Percentiles rank a stretch among this genome's conserved stretches.
phyloP scores from a whole-genome alignment of 2,113 vertebrate species.

The Numida meleagris region DNA sequence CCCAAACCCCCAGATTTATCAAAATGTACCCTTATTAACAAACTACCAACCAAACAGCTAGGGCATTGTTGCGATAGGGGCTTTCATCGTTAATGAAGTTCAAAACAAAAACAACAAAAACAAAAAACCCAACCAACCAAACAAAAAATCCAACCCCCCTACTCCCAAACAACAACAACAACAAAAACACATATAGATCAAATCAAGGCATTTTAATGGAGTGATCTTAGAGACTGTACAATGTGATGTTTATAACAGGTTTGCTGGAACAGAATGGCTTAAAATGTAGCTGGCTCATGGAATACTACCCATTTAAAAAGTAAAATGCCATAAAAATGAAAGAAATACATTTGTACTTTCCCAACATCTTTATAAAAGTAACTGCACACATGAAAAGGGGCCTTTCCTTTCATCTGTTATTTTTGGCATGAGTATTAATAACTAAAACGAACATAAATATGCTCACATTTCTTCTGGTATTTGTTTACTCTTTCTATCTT shows the following conservation, averaged over 20 bases:
- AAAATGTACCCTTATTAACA: neutral
- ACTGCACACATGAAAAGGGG: neutral
- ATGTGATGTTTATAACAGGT: neutral
- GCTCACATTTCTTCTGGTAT: neutral
- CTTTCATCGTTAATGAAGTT: neutral
- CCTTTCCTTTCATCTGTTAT: neutral
- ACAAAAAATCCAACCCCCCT: no score
- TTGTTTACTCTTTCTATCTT: neutral
- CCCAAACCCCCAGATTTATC: neutral
- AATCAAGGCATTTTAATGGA: slow-evolving; percentile 19
- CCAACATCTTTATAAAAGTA: neutral
- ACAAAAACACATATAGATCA: neutral
- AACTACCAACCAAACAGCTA: neutral
- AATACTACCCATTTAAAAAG: neutral
- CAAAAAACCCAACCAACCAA: no score
- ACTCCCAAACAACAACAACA: neutral
- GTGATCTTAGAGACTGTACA: neutral
- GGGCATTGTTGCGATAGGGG: neutral
- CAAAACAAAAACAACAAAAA: neutral
- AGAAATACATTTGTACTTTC: neutral
- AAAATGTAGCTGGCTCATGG: neutral
- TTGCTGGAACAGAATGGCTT: neutral
- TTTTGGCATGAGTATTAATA: neutral
- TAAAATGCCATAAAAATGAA: neutral
- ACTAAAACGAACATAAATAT: neutral